Conservation (phyloP, 2,888 invertebrate species). For the Pristionchus maxplancki region DNA sequence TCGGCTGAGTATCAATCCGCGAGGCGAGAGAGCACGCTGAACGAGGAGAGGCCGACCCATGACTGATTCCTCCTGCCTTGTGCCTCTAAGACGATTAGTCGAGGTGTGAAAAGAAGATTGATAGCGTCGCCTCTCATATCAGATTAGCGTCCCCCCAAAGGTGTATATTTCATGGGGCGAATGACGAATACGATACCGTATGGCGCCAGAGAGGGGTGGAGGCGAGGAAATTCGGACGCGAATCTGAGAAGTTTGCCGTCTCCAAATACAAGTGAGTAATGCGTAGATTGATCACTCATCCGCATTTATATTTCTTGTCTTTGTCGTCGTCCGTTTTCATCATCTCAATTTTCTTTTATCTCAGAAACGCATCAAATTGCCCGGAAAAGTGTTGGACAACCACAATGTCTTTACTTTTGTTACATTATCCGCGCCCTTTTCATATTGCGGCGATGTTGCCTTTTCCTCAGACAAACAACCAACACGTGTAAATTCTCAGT, state of each 20-base stretch:
- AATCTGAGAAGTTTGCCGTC: background rate
- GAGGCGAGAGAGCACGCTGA: background rate
- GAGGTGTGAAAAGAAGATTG: slow-evolving; percentile 22
- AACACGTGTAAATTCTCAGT: too few species aligned
- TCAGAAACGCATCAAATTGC: too few species aligned
- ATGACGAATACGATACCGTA: slow-evolving; percentile 26
- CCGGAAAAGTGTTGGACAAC: too few species aligned
- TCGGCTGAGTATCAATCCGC: too few species aligned
- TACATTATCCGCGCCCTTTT: background rate
- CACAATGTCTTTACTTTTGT: too few species aligned
- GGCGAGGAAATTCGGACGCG: background rate
- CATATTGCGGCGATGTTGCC: too few species aligned
- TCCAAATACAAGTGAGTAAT: background rate
- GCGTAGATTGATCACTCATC: background rate
- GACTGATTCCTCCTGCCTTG: background rate
- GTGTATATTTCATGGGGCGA: slow-evolving; percentile 7
- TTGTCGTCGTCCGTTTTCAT: too few species aligned
- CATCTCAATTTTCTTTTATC: too few species aligned
- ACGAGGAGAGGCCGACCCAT: background rate
- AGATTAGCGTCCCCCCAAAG: background rate
- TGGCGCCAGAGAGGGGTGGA: background rate
- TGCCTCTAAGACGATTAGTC: slow-evolving; percentile 37
- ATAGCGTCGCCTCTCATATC: slow-evolving; percentile 31
- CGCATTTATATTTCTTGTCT: background rate
- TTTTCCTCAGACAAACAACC: too few species aligned